Base-by-base conservation (phyloP, 2,797 vertebrate genomes). In the Notamacropus eugenii region DNA sequence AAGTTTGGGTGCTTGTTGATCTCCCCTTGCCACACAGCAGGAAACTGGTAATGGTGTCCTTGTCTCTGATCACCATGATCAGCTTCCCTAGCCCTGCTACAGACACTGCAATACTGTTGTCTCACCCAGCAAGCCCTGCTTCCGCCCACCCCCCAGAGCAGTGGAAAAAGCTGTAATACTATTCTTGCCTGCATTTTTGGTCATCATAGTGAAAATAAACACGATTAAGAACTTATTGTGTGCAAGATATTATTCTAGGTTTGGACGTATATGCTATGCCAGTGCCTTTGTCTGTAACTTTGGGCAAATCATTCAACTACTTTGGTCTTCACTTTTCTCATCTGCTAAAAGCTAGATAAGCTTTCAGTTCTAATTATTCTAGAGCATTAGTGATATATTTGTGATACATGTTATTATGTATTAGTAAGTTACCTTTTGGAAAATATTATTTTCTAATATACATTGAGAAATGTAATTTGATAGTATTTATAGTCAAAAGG, bases 1-100 rank as follows among this genome's bases (percentile, higher is more conserved):
- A 99, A 99, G 97, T 99, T 99, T 0, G 99, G 99, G 95, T 99
- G 99, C 98, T 99, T 99, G 98, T 99, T 99, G 14, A 99, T 99
- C 96, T 99, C 99, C 0, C 99, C 99, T 99, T 98, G 0, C 99
- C 99, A 0, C 99, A 99, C 90, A 99, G 99, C 54, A 99, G 98
- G 97, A 99, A 99, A 0, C 99, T 99, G 11, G 99, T 99, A 97
- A 99, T 99, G 1, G 99, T 99, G 97, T 99, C 99, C 97, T 99
- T 99, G 92, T 99, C 99, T 0, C 99, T 99, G 90, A 99, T 99
- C 5, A 99, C 99, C 0, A 99, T 99, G 95, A 99, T 99, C 87
- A 99, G 98, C 95, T 99, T 99, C 0, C 99, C 99, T 10, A 99
- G 98, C 0, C 99, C 99, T 0, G 99, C 98, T 99, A 99, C 99